Evolutionary conservation across 1,140 invertebrate genomes (phyloP).

Genomic region (Platyscapa corneri): DNA sequence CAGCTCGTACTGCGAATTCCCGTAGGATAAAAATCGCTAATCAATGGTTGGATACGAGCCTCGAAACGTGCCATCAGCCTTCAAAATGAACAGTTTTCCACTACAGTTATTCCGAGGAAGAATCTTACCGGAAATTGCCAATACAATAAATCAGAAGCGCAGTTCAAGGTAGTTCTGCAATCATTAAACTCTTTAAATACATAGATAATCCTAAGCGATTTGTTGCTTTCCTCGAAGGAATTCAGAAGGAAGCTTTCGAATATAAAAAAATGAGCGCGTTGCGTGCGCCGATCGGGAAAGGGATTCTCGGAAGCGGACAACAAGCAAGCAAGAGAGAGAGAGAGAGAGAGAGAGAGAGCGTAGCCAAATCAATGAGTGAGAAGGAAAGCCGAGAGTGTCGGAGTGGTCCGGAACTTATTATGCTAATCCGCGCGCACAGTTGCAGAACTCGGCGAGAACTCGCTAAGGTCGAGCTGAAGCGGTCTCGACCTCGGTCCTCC

Average conservation of each 20-base stretch:
- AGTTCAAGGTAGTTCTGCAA: background rate
- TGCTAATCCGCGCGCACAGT: constrained; percentile 53
- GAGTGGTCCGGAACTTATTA: constrained; percentile 51
- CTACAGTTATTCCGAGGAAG: background rate
- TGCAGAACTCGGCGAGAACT: background rate
- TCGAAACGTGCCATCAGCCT: background rate
- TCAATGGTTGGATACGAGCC: background rate
- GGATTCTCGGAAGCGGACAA: background rate
- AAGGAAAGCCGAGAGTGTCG: background rate
- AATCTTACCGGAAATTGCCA: background rate
- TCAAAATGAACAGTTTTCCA: background rate
- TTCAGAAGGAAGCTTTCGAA: background rate
- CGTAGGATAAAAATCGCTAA: background rate
- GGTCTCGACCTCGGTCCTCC: background rate
- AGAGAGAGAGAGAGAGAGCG: background rate
- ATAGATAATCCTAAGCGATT: background rate
- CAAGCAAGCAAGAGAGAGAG: background rate
- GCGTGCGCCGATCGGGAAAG: background rate
- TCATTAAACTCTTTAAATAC: too few species aligned
- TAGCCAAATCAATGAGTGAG: background rate
- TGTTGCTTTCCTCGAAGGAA: background rate
- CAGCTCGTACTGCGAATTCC: background rate
- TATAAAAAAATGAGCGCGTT: background rate
- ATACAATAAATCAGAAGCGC: background rate
- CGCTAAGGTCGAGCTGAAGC: too few species aligned